A percentile compares a stretch with the other conserved stretches of the same genome.
These are phyloP conservation scores for Montipora efflorescens DNA, from an alignment of 64 coral and sea anemone species.

Conservation along the genomic window DNA sequence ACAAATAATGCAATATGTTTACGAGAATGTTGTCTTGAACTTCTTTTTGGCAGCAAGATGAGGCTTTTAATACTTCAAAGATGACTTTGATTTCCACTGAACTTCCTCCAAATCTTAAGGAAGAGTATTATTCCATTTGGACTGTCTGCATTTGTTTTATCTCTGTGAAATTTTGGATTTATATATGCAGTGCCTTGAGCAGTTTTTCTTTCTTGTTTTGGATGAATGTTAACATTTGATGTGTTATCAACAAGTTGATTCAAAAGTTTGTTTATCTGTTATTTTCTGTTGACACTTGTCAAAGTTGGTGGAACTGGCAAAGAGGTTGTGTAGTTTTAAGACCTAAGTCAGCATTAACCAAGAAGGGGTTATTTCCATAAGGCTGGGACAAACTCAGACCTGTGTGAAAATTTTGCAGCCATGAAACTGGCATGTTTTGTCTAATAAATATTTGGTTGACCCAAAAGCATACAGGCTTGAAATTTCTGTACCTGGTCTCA, in stretches of 20 bases:
- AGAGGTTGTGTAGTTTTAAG: no score
- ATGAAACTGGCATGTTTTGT: no score
- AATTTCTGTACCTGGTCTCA: no score
- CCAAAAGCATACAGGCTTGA: no score
- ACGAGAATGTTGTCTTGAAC: neutral
- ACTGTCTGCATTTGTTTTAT: no score
- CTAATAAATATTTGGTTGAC: no score
- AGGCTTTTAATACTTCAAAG: neutral
- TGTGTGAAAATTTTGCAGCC: no score
- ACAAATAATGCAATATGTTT: neutral
- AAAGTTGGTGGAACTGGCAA: neutral
- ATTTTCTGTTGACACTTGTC: neutral
- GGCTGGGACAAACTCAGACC: no score
- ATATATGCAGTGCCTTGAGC: neutral
- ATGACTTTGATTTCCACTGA: neutral
- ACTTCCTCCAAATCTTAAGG: neutral
- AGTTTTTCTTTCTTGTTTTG: neutral
- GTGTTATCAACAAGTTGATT: neutral
- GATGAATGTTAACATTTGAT: neutral
- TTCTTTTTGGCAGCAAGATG: neutral
- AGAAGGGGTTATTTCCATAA: no score
- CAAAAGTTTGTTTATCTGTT: slow-evolving; percentile 13
- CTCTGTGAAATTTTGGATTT: neutral
- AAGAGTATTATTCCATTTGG: no score
- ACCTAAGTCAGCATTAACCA: no score